phyloP scores from a whole-genome alignment of 2,888 invertebrate genomes.

The Tenthredo distinguenda region DNA sequence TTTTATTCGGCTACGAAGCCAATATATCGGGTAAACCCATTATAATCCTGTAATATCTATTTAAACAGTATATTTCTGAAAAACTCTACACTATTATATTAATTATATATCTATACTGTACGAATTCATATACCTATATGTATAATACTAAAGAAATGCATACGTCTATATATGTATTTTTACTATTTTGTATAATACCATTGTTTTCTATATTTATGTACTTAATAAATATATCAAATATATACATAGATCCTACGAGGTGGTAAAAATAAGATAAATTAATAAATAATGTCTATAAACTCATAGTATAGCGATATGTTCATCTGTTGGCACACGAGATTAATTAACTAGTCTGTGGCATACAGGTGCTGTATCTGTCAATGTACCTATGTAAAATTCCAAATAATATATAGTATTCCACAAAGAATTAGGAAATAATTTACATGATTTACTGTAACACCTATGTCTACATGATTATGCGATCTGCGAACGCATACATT shows the following conservation, averaged over 20 bases:
- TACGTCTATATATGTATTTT: conserved; percentile 50
- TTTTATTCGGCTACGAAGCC: background rate
- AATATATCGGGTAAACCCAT: background rate
- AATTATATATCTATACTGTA: conserved; percentile 5
- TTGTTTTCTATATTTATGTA: conserved; percentile 49
- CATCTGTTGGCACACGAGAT: background rate
- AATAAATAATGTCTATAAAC: background rate
- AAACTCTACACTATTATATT: background rate
- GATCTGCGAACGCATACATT: background rate
- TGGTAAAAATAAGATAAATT: background rate
- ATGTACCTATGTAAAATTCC: conserved; percentile 72
- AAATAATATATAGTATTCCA: conserved; percentile 64
- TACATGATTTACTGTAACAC: background rate
- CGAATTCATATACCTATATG: background rate
- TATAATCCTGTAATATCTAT: background rate
- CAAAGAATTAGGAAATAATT: background rate
- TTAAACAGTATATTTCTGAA: background rate
- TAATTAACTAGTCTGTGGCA: background rate
- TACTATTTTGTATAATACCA: conserved; percentile 49
- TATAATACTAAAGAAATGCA: conserved; percentile 32
- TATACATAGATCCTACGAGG: background rate
- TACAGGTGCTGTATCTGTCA: conserved; percentile 60
- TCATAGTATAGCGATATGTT: background rate
- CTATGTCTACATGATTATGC: background rate
- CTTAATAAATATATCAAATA: conserved; percentile 24